Base-by-base conservation (phyloP, 1,140 invertebrate genomes). In the Tetraneura akinire region DNA sequence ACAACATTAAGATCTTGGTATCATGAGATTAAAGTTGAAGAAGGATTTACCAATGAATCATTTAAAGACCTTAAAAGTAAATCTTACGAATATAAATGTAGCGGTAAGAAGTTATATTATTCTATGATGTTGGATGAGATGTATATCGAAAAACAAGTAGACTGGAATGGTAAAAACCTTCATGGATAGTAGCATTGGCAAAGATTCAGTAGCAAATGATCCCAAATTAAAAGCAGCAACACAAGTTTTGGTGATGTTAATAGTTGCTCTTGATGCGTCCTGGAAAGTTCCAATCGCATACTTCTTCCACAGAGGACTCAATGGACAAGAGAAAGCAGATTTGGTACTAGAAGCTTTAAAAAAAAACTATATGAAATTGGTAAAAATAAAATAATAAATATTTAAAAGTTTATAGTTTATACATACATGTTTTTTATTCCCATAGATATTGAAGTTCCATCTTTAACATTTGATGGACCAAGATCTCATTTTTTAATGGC, bases 111-210 rank as follows among this genome's bases (percentile, higher is more conserved):
- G 16, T 18, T 80, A 10, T 66, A 47, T 11, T 49, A 47, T 53
- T 49, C 53, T 4, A 26, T 82, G 18, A 82, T 83, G 49, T 37
- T 83, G 4, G 83, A 84, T 78, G 83, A 83, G 37, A 84, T 84
- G 81, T 60, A 81, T n/a, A 83, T 84, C 32, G 60, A 74, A 14
- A 80, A 83, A 80, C 45, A 83, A 74, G 26, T 84, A 2, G 80
- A 83, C 64, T 84, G 80, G 80, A 81, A 80, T 60, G 83, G 83
- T 9, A 74, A 62, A 82, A 23, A 70, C 23, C 78, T 71, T 26
- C 70, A 37, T 80, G 81, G 29, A 71, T 51, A 66, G 80, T 32
- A 82, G 82, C 23, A 60, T 62, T 57, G 81, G 74, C 4, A 76
- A 82, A 14, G 55, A 80, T 26, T 62, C 9, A 45, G 13, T n/a